These are phyloP conservation scores for Uropsilus gracilis DNA, from an alignment of 2,113 vertebrate species.

Conservation along the genomic window DNA sequence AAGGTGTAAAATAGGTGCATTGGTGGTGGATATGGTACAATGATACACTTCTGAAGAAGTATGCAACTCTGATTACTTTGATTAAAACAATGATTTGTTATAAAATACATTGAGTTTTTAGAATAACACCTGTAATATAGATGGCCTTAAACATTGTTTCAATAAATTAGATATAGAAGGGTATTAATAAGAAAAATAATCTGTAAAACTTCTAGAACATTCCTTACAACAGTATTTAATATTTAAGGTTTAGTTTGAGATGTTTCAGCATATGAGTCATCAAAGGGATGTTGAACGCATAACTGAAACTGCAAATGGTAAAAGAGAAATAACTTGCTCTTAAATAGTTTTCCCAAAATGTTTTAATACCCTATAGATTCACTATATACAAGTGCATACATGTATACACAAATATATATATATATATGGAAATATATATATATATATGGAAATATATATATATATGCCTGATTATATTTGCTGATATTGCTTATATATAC, in stretches of 20 bases:
- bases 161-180: not conserved
- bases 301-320: not conserved
- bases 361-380: not conserved
- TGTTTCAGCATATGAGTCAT: not conserved
- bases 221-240: not conserved
- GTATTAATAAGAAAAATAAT: not conserved
- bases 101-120: not conserved
- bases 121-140: not conserved
- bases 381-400: not conserved
- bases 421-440: no score
- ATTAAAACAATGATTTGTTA: no score
- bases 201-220: not conserved
- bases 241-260: not conserved
- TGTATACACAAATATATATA: no score
- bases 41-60: no score
- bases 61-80: no score
- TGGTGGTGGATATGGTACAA: no score
- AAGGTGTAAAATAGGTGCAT: no score
- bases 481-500: no score
- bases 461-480: not conserved
- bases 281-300: not conserved
- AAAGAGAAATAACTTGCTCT: not conserved
- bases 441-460: no score
- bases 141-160: not conserved
- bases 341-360: not conserved